Evolutionary conservation across 2,113 vertebrate genomes (phyloP), one percentile per base, ranked within the genome.

Genomic region (Halichoerus grypus): DNA sequence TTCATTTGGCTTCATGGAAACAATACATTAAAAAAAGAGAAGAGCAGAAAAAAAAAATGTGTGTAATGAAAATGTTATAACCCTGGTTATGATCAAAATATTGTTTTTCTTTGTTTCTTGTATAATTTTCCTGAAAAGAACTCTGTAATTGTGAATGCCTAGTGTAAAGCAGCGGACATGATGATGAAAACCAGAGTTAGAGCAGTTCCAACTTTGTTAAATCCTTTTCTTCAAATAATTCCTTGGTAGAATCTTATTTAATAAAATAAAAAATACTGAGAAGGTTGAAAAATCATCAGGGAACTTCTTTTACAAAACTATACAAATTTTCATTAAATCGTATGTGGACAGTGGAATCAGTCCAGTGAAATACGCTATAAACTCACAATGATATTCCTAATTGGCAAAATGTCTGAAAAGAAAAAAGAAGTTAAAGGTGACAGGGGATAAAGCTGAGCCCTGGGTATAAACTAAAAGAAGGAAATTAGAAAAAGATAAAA

Each of bases 1-100:
- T 14, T 87, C 33, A 77, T 90, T 28, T 93, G 46, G 53, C 18
- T 83, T 95, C 61, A 72, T 33, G 46, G 92, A 94, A 89, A 95
- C 18, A 55, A 92, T 7, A 39, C 71, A 67, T 28, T 11, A 22
- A 71, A 46, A 42, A 24, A 59, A 53, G 33, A 59, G 46, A 71
- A 16, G 7, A 77, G 18, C 31, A 74, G 22, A 2, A 42, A 22
- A 49, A 49, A 83, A 69, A 65, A 77, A 11, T 11, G 16, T 77
- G 28, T 36, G 19, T 22, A 61, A 82, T 53, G 12, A 91, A 74
- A 88, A 69, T 46, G 71, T 18, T 55, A 2, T 31, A 61, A 72
- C 3, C 5, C 76, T 16, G 18, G 19, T 31, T 53, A 51, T 33
- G 46, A 69, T 67, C 0, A 53, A 71, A 97, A 39, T 33, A 51